Evolutionary conservation across 1,140 invertebrate genomes (phyloP).

Genomic region (Habropoda laboriosa): DNA sequence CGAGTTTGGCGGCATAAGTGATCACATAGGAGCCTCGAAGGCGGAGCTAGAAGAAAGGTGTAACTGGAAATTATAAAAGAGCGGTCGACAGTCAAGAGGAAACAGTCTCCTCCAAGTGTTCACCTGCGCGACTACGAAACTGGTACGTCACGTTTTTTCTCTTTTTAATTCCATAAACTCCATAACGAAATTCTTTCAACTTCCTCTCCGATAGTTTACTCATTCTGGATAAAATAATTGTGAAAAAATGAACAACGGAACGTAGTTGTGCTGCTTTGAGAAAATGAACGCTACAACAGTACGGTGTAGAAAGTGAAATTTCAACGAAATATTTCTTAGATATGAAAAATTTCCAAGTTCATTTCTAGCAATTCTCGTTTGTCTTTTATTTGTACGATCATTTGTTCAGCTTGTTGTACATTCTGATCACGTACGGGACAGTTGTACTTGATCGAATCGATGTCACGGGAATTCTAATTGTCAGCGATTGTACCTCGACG

Average conservation of each 20-base stretch:
- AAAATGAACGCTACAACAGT: too few species aligned
- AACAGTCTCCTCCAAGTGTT: conserved; percentile 73
- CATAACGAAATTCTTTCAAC: too few species aligned
- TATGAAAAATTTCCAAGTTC: background rate
- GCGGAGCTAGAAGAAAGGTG: conserved; percentile 60
- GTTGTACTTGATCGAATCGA: conserved; percentile 3
- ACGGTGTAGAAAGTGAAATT: too few species aligned
- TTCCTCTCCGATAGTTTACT: background rate
- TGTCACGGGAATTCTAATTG: conserved; percentile 39
- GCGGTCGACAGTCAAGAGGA: conserved; percentile 61
- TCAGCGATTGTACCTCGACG: background rate
- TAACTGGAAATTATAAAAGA: conserved; percentile 78
- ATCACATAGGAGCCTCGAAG: conserved; percentile 22
- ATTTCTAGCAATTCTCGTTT: too few species aligned
- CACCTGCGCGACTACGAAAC: conserved; percentile 61
- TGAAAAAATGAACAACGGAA: background rate
- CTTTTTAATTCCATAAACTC: background rate
- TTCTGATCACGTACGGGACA: background rate
- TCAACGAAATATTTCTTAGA: too few species aligned
- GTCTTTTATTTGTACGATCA: background rate
- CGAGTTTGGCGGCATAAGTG: background rate
- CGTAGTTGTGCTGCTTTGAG: too few species aligned
- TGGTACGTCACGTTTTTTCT: conserved; percentile 63
- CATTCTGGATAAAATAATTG: background rate
- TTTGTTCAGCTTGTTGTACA: background rate